Base-by-base conservation (phyloP, 2,888 invertebrate genomes). In the Brachyptera risi region DNA sequence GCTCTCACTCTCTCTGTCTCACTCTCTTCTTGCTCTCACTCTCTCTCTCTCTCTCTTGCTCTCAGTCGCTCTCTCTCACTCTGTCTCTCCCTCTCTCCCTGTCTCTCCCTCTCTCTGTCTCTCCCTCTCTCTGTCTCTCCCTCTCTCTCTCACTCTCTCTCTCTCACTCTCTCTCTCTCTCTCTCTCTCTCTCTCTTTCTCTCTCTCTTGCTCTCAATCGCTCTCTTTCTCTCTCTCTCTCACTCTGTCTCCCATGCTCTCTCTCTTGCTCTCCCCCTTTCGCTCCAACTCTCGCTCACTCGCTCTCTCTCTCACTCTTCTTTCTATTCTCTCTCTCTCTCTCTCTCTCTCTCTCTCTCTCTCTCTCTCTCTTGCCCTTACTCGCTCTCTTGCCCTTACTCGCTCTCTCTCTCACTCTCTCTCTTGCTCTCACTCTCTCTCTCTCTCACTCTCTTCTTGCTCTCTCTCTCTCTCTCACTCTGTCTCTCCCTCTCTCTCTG, bases 401-500 rank as follows among this genome's bases (percentile, higher is more conserved):
- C n/a, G n/a, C 13, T 17, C 37, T 31, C 31, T 31, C 31, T 11
- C 7, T 31, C 5, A 11, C 31, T 7, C 31, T 31, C 5, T 7
- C 31, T 11, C 11, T 31, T 31, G 11, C 31, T 31, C 11, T 7
- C 31, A 31, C 7, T 31, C 31, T 7, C 31, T 7, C 11, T 5
- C 64, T 88, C 85, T 74, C 88, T 88, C 68, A 85, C 87, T 37
- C 88, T 88, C 27, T 84, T 87, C 69, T 87, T 87, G 86, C 74
- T 75, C 78, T 49, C 23, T 35, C 35, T 11, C 7, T 11, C 35
- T 9, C 5, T 35, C 11, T 35, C 5, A 9, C 11, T 11, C 35
- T 35, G 7, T 56, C 35, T 56, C n/a, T n/a, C n/a, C n/a, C n/a
- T n/a, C n/a, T n/a, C 19, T 31, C 24, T 56, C 15, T 56, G n/a